These are phyloP conservation scores for Hipparchia sbordonii DNA, from an alignment of 2,888 invertebrate species.

Conservation along the genomic window DNA sequence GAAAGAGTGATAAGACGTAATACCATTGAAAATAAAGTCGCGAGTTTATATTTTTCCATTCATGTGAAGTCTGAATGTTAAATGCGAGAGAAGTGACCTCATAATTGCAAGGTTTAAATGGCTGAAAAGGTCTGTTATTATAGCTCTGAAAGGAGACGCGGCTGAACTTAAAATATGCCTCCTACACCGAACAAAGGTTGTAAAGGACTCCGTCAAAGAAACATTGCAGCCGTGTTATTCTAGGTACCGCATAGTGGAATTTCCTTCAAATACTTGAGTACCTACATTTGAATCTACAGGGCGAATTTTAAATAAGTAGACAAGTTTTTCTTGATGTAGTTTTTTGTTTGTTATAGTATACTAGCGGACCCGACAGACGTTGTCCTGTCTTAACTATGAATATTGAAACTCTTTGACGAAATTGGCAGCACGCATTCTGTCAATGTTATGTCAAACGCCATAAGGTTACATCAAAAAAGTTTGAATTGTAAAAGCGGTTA, in stretches of 20 bases:
- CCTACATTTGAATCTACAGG: not conserved
- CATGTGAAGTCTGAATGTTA: slow-evolving; percentile 28
- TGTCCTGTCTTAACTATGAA: too few relatives aligned
- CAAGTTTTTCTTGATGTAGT: not conserved
- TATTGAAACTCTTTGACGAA: too few relatives aligned
- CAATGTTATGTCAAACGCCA: too few relatives aligned
- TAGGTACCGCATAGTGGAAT: not conserved
- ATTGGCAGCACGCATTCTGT: too few relatives aligned
- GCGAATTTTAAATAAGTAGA: not conserved
- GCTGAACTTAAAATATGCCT: slow-evolving; percentile 34
- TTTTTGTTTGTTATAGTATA: not conserved
- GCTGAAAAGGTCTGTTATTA: slow-evolving; percentile 40
- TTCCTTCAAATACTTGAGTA: not conserved
- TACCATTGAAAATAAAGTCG: too few relatives aligned
- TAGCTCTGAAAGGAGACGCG: slow-evolving; percentile 33
- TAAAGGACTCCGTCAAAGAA: slow-evolving; percentile 2
- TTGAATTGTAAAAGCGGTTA: too few relatives aligned
- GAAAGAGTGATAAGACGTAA: too few relatives aligned
- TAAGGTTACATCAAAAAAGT: too few relatives aligned
- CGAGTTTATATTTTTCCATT: too few relatives aligned
- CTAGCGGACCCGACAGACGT: too few relatives aligned
- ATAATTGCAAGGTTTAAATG: slow-evolving; percentile 37
- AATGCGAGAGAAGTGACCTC: slow-evolving; percentile 38
- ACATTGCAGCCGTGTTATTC: slow-evolving; percentile 6
- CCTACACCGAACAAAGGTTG: slow-evolving; percentile 17